These are phyloP conservation scores for Himalopsyche kuldschensis DNA, from an alignment of 2,888 invertebrate genomes.

Conservation along the genomic window DNA sequence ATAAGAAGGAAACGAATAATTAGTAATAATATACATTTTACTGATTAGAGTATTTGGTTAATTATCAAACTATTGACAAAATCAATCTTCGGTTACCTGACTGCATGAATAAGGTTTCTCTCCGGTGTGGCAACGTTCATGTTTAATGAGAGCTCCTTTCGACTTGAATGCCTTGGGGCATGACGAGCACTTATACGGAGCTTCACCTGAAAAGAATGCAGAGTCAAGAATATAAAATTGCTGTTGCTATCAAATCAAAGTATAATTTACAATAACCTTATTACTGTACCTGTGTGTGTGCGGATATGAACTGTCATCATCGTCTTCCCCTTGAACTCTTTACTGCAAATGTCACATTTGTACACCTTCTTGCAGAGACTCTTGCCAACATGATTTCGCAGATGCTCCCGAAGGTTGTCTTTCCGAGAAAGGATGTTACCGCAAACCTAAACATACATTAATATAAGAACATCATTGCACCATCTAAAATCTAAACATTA, in stretches of 20 bases:
- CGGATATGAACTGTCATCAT: constrained; percentile 54
- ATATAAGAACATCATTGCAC: neutral
- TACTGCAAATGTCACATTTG: constrained; percentile 66
- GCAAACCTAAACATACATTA: constrained; percentile 50
- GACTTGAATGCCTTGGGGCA: constrained; percentile 76
- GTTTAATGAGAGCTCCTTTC: constrained; percentile 76
- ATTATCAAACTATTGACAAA: neutral
- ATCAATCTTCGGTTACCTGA: constrained; percentile 52
- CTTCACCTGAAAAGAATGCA: constrained; percentile 66
- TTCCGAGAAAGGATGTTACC: constrained; percentile 61
- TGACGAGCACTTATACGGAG: constrained; percentile 71
- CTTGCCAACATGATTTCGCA: constrained; percentile 68
- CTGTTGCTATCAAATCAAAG: no score
- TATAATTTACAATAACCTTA: no score
- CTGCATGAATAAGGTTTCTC: constrained; percentile 69
- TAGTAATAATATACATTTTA: no score
- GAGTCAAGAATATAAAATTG: neutral
- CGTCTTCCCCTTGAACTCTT: constrained; percentile 66
- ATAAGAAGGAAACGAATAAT: neutral
- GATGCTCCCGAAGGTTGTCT: constrained; percentile 72
- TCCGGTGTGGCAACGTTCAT: constrained; percentile 64
- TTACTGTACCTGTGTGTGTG: constrained; percentile 44
- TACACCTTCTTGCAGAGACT: constrained; percentile 60
- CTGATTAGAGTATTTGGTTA: no score
- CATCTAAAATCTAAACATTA: neutral